phyloP scores from a whole-genome alignment of 1,140 invertebrate genomes.

The Thaumetopoea pityocampa region DNA sequence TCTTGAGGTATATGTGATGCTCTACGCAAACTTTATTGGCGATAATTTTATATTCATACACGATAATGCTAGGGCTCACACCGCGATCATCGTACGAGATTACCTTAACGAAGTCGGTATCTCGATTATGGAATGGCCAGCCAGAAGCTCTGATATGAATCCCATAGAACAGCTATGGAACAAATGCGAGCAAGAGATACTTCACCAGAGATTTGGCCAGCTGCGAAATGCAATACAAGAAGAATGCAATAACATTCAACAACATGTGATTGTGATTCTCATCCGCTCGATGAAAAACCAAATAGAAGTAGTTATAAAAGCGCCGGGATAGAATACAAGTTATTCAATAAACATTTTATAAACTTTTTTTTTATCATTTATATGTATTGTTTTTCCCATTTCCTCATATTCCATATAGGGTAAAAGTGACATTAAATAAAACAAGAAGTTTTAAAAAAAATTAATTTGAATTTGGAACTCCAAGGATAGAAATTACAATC shows the following conservation, averaged over 20 bases:
- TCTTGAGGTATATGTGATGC: conserved; percentile 24
- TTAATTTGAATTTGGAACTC: too few species aligned
- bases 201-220: neutral
- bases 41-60: conserved; percentile 29
- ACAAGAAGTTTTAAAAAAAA: too few species aligned
- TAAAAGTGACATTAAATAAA: too few species aligned
- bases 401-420: too few species aligned
- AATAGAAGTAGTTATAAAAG: neutral
- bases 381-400: too few species aligned
- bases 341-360: too few species aligned
- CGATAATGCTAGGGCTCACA: conserved; percentile 34
- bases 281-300: neutral
- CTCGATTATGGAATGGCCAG: neutral
- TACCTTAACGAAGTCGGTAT: neutral
- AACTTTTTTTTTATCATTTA: too few species aligned
- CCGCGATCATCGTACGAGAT: too few species aligned
- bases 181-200: neutral
- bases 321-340: too few species aligned
- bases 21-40: conserved; percentile 25
- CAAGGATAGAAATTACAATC: too few species aligned
- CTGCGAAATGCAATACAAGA: too few species aligned
- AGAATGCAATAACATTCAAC: neutral
- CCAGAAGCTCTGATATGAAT: neutral
- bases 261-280: neutral
- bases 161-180: too few species aligned